Base-by-base conservation (phyloP, 1,140 invertebrate genomes). In the Brachionus angularis region DNA sequence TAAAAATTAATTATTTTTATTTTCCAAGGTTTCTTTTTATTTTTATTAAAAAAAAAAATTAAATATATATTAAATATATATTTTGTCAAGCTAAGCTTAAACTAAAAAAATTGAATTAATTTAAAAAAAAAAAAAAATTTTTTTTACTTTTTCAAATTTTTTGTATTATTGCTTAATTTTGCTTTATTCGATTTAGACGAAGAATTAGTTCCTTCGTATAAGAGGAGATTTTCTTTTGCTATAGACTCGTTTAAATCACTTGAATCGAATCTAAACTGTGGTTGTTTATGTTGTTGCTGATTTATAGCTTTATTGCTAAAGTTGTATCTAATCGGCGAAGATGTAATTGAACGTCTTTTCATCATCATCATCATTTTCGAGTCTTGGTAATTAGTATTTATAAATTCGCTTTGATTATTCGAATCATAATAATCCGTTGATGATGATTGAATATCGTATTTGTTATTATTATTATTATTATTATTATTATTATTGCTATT, bases 291-390 rank as follows among this genome's bases (percentile, higher is more conserved):
- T 12, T 23, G 10, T 58, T 36, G 53, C 36, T 58, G 53, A 36
- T 34, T 39, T 25, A 34, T 39, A 31, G 23, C 39, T 0, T n/a
- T 16, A 34, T 42, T 58, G 33, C 33, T 14, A n/a, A 21, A 39
- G 33, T 14, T 39, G 36, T 58, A 39, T 58, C 53, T 58, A 58
- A 58, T 58, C 0, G 53, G 53, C 8, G 53, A 58, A 12, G 53
- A 58, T 14, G 53, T 58, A 39, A 58, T 58, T 8, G 53, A 58
- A 7, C 53, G 53, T 36, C 53, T 31, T 58, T 58, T 55, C 27
- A 31, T 31, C 29, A 55, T 55, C 34, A 55, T 53, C 50, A 23
- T 53, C 50, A 18, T 58, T n/a, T n/a, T 58, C 23, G 33, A 33
- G 14, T 52, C 49, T 29, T 52, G 27, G 21, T 25, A 47, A 47